Conservation (phyloP, 2,888 invertebrate species). For the Chrysomela aeneicollis region DNA sequence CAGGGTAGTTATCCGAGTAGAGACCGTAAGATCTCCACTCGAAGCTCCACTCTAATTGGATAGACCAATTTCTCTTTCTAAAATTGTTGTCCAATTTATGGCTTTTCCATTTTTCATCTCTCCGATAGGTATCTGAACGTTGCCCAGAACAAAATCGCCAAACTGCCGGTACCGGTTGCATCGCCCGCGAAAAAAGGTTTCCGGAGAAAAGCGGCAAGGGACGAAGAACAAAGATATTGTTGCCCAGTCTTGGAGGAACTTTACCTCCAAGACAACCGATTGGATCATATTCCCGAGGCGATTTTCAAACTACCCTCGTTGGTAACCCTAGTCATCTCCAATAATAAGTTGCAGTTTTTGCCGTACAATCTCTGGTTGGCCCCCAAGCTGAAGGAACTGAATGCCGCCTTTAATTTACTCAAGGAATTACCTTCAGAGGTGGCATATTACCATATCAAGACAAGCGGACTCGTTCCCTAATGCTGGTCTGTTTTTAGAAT, state of each 20-base stretch:
- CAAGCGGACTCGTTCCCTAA: too few species aligned
- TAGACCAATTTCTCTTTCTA: too few species aligned
- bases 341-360: conserved; percentile 86
- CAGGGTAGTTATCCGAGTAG: too few species aligned
- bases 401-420: conserved; percentile 87
- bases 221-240: conserved; percentile 63
- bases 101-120: too few species aligned
- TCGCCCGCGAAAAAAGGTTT: conserved; percentile 51
- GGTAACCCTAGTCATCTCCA: conserved; percentile 87
- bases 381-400: conserved; percentile 85
- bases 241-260: conserved; percentile 89
- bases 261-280: conserved; percentile 89
- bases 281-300: conserved; percentile 82
- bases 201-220: conserved; percentile 50
- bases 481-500: conserved; percentile 43
- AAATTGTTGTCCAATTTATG: too few species aligned
- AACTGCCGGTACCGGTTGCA: conserved; percentile 67
- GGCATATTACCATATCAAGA: too few species aligned
- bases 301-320: conserved; percentile 84
- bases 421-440: conserved; percentile 72
- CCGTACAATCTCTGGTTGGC: conserved; percentile 89
- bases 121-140: conserved; percentile 76
- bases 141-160: conserved; percentile 88
- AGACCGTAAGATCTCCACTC: too few species aligned
- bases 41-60: too few species aligned